Evolutionary conservation across 2,888 invertebrate species (phyloP).

Genomic region (Diachrysia chrysitis): DNA sequence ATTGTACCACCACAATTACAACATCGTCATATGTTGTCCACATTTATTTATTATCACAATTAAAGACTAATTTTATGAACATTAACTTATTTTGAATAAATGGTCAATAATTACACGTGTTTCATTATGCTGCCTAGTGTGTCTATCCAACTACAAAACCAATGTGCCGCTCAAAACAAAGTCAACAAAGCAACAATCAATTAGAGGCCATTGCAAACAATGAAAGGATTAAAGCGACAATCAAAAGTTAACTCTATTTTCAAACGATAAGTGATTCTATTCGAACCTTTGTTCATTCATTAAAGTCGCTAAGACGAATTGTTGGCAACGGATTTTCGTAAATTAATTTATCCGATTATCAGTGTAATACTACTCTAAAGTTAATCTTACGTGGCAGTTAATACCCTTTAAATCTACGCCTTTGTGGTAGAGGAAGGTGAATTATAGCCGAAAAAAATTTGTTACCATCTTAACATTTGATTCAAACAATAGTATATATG

Average conservation of each 20-base stretch:
- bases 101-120: neutral
- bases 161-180: neutral
- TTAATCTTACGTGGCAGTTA: conserved; percentile 6
- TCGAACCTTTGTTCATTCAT: neutral
- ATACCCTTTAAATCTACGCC: conserved; percentile 1
- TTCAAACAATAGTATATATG: neutral
- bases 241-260: conserved; percentile 5
- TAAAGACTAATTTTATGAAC: too few species aligned
- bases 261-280: neutral
- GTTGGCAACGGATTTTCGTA: neutral
- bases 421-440: conserved; percentile 6
- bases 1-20: too few species aligned
- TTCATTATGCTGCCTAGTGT: neutral
- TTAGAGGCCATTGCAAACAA: conserved; percentile 1
- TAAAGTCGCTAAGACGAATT: neutral
- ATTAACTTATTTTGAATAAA: too few species aligned
- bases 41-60: too few species aligned
- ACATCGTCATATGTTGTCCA: too few species aligned
- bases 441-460: conserved; percentile 10
- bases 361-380: neutral
- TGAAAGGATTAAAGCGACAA: neutral
- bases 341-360: conserved; percentile 5
- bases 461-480: neutral
- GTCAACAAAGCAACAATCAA: conserved; percentile 1
- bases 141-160: neutral